A percentile compares a stretch with the other conserved stretches of the same genome.
Conservation (phyloP, 2,888 invertebrate species). For the Phorcus lineatus region DNA sequence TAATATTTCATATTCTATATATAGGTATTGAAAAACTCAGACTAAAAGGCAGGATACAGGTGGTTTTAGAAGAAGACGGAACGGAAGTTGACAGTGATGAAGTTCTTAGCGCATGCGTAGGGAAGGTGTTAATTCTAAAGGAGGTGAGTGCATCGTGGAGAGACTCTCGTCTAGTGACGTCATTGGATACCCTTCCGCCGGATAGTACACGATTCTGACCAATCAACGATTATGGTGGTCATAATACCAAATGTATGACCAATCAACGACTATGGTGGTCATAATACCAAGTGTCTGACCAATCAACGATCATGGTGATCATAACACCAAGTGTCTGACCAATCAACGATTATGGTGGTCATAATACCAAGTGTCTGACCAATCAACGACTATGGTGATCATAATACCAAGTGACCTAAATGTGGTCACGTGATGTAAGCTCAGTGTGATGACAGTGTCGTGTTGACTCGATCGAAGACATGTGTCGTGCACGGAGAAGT, state of each 20-base stretch:
- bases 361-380: too few relatives aligned
- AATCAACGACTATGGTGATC: too few relatives aligned
- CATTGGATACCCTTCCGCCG: slow-evolving; percentile 12
- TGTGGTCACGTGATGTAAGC: too few relatives aligned
- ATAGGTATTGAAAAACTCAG: slow-evolving; percentile 35
- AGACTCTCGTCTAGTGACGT: slow-evolving; percentile 25
- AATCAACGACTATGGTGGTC: too few relatives aligned
- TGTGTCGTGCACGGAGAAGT: too few relatives aligned
- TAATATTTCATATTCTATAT: too few relatives aligned
- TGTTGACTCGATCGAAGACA: too few relatives aligned
- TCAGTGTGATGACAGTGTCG: too few relatives aligned
- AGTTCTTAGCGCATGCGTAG: slow-evolving; percentile 33
- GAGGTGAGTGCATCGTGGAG: slow-evolving; percentile 26
- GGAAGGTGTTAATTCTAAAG: slow-evolving; percentile 30
- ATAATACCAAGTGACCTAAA: too few relatives aligned
- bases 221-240: too few relatives aligned
- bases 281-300: neutral
- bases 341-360: too few relatives aligned
- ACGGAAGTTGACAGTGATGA: slow-evolving; percentile 43
- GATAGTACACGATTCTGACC: slow-evolving; percentile 15
- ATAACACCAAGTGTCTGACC: neutral
- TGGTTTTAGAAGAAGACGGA: slow-evolving; percentile 37
- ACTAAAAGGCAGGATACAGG: slow-evolving; percentile 23
- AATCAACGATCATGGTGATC: too few relatives aligned
- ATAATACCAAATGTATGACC: neutral